Percentiles rank a stretch among this genome's conserved stretches.
phyloP scores from a whole-genome alignment of 2,797 vertebrate genomes.

The Alosa sapidissima region DNA sequence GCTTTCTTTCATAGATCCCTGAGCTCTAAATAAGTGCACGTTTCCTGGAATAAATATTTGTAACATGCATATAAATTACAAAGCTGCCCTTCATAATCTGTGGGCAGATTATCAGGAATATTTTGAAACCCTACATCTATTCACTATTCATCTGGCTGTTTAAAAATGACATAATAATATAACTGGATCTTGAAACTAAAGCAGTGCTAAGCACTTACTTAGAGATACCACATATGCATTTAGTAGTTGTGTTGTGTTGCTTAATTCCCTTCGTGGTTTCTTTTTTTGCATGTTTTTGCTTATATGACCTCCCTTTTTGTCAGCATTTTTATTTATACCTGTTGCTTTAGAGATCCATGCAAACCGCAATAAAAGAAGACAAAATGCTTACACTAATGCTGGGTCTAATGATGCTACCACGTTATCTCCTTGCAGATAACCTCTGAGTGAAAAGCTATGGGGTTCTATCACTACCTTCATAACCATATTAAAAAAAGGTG shows the following conservation, averaged over 20 bases:
- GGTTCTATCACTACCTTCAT: not conserved
- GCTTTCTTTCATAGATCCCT: conserved; percentile 97
- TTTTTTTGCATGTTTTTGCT: conserved; percentile 34
- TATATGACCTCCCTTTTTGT: conserved; percentile 36
- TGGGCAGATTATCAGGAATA: not conserved
- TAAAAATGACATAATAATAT: not conserved
- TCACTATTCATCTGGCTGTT: not conserved
- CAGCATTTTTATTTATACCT: conserved; percentile 22
- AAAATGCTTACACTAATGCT: conserved; percentile 1
- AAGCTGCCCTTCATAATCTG: not conserved
- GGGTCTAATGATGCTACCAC: not conserved
- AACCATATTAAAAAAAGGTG: not conserved
- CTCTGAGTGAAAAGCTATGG: not conserved
- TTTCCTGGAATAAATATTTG: conserved; percentile 38
- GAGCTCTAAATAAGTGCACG: conserved; percentile 90
- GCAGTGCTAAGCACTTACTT: conserved; percentile 77
- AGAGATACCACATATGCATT: conserved; percentile 89
- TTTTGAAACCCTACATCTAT: not conserved
- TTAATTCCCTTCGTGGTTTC: conserved; percentile 70
- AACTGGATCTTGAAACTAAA: not conserved
- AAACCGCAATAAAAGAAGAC: not conserved
- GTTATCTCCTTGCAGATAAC: not conserved
- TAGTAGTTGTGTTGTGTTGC: conserved; percentile 85
- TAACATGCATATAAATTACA: not conserved
- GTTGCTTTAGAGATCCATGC: conserved; percentile 12